A percentile compares a stretch with the other conserved stretches of the same genome.
phyloP scores from a whole-genome alignment of 37 sponge, comb jelly and placozoan genomes.

The Halichondria panicea region DNA sequence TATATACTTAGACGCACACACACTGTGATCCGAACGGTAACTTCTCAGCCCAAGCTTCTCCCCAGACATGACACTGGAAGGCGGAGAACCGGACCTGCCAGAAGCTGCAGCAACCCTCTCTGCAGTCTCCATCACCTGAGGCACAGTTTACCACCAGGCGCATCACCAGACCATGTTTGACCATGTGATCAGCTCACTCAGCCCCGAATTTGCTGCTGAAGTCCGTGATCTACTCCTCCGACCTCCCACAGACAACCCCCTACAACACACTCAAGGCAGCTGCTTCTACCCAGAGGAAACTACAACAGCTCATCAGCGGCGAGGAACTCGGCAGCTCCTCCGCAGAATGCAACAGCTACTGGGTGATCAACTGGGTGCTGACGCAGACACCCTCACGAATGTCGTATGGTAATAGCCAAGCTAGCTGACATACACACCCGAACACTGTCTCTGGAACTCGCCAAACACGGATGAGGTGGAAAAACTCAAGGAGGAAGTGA shows the following conservation, averaged over 20 bases:
- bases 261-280: slow-evolving; percentile 59
- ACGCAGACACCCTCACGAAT: slow-evolving; percentile 48
- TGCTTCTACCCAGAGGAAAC: too few relatives aligned
- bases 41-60: too few relatives aligned
- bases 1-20: too few relatives aligned
- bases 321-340: slow-evolving; percentile 60
- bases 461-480: slow-evolving; percentile 9
- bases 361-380: too few relatives aligned
- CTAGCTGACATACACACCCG: too few relatives aligned
- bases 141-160: slow-evolving; percentile 58
- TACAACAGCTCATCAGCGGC: slow-evolving; percentile 18
- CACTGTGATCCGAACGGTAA: too few relatives aligned
- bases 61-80: too few relatives aligned
- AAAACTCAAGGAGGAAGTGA: slow-evolving; percentile 35
- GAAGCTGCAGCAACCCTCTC: slow-evolving; percentile 19
- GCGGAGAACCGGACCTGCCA: too few relatives aligned
- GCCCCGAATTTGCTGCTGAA: slow-evolving; percentile 59
- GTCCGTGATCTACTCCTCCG: slow-evolving; percentile 50
- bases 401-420: slow-evolving; percentile 70
- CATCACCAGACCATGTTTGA: slow-evolving; percentile 43
- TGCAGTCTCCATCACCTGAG: slow-evolving; percentile 52
- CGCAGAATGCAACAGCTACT: slow-evolving; percentile 71
- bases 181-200: slow-evolving; percentile 44
- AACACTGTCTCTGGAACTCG: not conserved
- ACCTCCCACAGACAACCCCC: slow-evolving; percentile 41